Evolutionary conservation across 1,140 invertebrate genomes (phyloP).

Genomic region (Lineus longissimus): DNA sequence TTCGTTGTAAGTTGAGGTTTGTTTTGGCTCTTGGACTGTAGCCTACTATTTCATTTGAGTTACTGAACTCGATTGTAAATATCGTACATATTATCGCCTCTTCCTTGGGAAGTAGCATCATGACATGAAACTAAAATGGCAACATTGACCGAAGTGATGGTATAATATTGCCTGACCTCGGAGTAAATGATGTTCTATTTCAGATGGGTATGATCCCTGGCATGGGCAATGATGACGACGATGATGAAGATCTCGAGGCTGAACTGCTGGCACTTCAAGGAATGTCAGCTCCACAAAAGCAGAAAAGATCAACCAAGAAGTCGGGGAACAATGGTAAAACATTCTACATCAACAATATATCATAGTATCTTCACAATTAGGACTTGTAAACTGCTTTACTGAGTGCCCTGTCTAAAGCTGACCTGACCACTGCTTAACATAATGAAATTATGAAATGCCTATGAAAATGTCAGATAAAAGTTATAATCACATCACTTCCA

Average conservation of each 20-base stretch:
- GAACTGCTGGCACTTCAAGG: constrained; percentile 74
- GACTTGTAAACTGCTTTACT: not conserved
- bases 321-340: constrained; percentile 19
- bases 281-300: constrained; percentile 37
- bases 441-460: constrained; percentile 23
- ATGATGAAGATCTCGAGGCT: constrained; percentile 73
- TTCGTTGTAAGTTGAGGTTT: no score
- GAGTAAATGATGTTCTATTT: not conserved
- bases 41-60: no score
- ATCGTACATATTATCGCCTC: no score
- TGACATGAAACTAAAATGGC: not conserved
- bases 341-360: constrained; percentile 7
- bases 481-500: constrained; percentile 28
- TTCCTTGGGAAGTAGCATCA: no score
- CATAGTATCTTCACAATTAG: constrained; percentile 11
- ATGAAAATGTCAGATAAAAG: constrained; percentile 11
- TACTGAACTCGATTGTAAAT: no score
- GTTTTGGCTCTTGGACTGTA: no score
- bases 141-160: not conserved
- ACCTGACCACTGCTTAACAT: not conserved
- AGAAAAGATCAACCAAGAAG: constrained; percentile 33
- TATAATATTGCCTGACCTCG: not conserved
- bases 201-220: constrained; percentile 28
- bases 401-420: not conserved
- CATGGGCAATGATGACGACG: constrained; percentile 37